These are phyloP conservation scores for Leucophenga maculata DNA, from an alignment of 2,888 invertebrate species.

Conservation along the genomic window DNA sequence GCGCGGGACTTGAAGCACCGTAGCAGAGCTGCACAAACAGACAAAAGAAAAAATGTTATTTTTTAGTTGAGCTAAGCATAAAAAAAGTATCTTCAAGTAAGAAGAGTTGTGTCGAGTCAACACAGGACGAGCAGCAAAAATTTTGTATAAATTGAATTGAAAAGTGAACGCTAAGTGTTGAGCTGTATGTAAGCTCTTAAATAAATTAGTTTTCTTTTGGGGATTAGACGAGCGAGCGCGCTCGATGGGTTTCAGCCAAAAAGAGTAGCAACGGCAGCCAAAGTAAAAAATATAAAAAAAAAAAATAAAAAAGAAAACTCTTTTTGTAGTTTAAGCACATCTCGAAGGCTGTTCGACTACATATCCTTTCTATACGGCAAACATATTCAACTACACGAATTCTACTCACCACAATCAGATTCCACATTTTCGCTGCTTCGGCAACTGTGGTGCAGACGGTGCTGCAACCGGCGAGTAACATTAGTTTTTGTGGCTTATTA, in stretches of 20 bases:
- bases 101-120: neutral
- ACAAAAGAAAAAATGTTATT: neutral
- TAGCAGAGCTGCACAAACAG: slow-evolving; percentile 87
- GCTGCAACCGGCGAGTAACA: slow-evolving; percentile 96
- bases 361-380: neutral
- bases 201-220: slow-evolving; percentile 25
- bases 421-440: slow-evolving; percentile 99
- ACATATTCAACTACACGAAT: neutral
- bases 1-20: slow-evolving; percentile 97
- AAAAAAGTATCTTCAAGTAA: slow-evolving; percentile 16
- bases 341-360: neutral
- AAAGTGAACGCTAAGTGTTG: slow-evolving; percentile 14
- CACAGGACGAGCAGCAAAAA: neutral
- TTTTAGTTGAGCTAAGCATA: neutral
- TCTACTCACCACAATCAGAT: slow-evolving; percentile 94
- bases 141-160: slow-evolving; percentile 19
- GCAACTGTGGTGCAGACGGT: slow-evolving; percentile 99
- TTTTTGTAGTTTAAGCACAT: too few species aligned
- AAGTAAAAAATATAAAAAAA: too few species aligned
- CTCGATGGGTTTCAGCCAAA: too few species aligned
- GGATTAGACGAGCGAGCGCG: neutral
- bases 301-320: too few species aligned
- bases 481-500: slow-evolving; percentile 93
- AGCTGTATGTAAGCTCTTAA: slow-evolving; percentile 22
- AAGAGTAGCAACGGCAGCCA: too few species aligned